These are phyloP conservation scores for Drosophila hydei DNA, from an alignment of 1,140 invertebrate genomes.

Conservation along the genomic window DNA sequence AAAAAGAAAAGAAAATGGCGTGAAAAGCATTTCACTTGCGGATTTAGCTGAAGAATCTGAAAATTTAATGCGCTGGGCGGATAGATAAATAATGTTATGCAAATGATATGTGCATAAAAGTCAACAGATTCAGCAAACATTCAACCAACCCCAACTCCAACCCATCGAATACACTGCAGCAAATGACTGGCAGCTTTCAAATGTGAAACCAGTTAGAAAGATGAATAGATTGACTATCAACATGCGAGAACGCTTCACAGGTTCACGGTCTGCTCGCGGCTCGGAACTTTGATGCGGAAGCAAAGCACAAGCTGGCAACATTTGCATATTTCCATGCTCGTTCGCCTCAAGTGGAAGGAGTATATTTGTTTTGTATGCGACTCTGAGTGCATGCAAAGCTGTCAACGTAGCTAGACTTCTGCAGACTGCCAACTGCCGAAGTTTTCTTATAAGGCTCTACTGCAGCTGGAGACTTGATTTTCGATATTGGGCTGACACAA, in stretches of 20 bases:
- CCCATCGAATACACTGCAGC: slow-evolving; percentile 6
- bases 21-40: slow-evolving; percentile 74
- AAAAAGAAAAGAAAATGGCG: slow-evolving; percentile 10
- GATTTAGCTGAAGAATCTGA: slow-evolving; percentile 74
- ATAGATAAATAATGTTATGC: slow-evolving; percentile 79
- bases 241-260: slow-evolving; percentile 75
- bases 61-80: slow-evolving; percentile 69
- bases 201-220: slow-evolving; percentile 81
- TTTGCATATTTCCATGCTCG: slow-evolving; percentile 64
- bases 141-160: too few species aligned
- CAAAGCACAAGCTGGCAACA: slow-evolving; percentile 43
- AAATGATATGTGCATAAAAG: slow-evolving; percentile 83
- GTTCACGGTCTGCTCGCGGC: slow-evolving; percentile 52
- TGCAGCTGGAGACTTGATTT: too few species aligned
- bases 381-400: too few species aligned
- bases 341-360: too few species aligned
- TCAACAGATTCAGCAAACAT: slow-evolving; percentile 59
- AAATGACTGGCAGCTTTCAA: slow-evolving; percentile 75
- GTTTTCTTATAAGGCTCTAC: too few species aligned
- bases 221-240: slow-evolving; percentile 82
- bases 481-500: too few species aligned
- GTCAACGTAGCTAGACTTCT: too few species aligned
- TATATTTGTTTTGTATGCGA: too few species aligned
- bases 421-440: too few species aligned
- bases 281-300: background rate